Percentiles rank a stretch among this genome's conserved stretches.
phyloP scores from a whole-genome alignment of 2,113 vertebrate species.

The Pitta sordida region DNA sequence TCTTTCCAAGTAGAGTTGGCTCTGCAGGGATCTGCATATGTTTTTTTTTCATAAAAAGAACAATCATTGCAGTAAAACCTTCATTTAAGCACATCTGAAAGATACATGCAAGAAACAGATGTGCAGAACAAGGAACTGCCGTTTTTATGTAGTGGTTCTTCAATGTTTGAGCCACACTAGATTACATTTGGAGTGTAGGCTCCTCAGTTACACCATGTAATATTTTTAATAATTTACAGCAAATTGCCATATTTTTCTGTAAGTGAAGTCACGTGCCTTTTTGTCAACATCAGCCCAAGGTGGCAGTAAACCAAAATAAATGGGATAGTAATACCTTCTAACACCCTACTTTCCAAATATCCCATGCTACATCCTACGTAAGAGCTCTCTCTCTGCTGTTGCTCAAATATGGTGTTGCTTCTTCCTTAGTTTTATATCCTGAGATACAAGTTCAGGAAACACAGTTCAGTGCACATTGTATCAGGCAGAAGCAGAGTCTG shows the following conservation, averaged over 20 bases:
- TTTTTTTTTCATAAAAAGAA: neutral
- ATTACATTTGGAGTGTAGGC: neutral
- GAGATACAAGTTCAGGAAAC: neutral
- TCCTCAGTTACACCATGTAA: neutral
- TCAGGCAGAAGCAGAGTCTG: neutral
- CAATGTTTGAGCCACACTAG: neutral
- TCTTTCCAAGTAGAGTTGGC: neutral
- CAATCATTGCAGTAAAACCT: neutral
- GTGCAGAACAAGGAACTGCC: slow-evolving; percentile 10
- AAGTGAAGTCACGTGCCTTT: neutral
- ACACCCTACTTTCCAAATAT: neutral
- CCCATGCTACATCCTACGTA: neutral
- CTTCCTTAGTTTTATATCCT: neutral
- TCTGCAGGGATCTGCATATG: neutral
- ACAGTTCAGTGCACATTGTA: neutral
- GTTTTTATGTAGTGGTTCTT: slow-evolving; percentile 25
- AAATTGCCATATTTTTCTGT: neutral
- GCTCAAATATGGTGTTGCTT: neutral
- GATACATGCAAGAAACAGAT: slow-evolving; percentile 36
- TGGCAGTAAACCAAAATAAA: slow-evolving; percentile 47
- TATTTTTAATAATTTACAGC: neutral
- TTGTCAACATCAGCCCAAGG: neutral
- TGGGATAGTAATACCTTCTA: neutral
- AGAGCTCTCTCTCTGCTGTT: neutral
- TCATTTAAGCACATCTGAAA: slow-evolving; percentile 4